These are phyloP conservation scores for Trichogramma pretiosum DNA, from an alignment of 1,140 invertebrate species.

Conservation along the genomic window DNA sequence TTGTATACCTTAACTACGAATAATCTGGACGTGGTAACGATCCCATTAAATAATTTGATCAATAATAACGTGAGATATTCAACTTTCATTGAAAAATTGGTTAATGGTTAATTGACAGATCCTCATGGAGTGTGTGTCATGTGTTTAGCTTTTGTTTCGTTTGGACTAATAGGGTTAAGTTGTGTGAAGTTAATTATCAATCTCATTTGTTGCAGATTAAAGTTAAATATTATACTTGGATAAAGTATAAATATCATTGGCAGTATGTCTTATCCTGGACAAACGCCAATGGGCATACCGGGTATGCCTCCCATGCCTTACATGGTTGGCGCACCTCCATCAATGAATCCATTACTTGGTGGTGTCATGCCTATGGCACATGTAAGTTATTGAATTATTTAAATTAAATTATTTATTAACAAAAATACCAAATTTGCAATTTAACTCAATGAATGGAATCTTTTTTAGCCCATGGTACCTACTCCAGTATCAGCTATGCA, in stretches of 20 bases:
- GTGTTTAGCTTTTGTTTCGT: neutral
- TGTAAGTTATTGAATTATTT: slow-evolving; percentile 29
- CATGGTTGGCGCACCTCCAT: slow-evolving; percentile 42
- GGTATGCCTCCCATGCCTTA: slow-evolving; percentile 46
- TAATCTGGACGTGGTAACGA: too few relatives aligned
- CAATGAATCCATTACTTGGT: slow-evolving; percentile 42
- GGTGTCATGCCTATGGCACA: slow-evolving; percentile 45
- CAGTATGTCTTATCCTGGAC: slow-evolving; percentile 43
- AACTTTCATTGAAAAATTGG: too few relatives aligned
- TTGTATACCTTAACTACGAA: too few relatives aligned
- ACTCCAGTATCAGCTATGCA: slow-evolving; percentile 45
- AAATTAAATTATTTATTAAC: neutral
- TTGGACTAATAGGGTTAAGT: neutral
- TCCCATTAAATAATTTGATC: too few relatives aligned
- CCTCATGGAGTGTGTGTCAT: neutral
- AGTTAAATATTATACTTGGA: too few relatives aligned
- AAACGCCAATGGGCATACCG: slow-evolving; percentile 43
- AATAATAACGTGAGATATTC: too few relatives aligned
- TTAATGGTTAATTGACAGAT: too few relatives aligned
- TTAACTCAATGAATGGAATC: slow-evolving; percentile 8
- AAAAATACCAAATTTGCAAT: neutral
- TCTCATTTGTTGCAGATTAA: too few relatives aligned
- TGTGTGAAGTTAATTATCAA: neutral
- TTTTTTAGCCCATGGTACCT: slow-evolving; percentile 37
- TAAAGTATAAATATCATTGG: too few relatives aligned